Conservation (phyloP, 92 coral and sea anemone species). For the Virgularia gustaviana region DNA sequence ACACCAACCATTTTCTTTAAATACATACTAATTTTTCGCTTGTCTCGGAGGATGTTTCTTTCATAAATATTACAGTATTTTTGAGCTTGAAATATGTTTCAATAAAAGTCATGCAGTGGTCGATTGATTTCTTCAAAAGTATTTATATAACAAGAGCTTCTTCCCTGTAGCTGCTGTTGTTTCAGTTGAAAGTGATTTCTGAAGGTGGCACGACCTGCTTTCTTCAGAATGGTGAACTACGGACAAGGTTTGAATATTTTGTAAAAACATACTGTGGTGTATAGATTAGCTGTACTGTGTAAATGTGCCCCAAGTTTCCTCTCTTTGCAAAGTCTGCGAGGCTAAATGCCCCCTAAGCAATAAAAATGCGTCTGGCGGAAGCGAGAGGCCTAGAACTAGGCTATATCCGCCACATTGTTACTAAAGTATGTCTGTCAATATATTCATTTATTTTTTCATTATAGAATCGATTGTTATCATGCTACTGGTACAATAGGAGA, state of each 20-base stretch:
- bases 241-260: conserved; percentile 46
- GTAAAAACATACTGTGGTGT: neutral
- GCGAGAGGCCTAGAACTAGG: neutral
- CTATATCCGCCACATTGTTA: neutral
- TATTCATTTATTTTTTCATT: neutral
- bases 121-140: neutral
- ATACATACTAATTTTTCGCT: too few species aligned
- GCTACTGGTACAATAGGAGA: conserved; percentile 38
- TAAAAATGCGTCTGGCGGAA: neutral
- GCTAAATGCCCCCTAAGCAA: neutral
- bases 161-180: conserved; percentile 57
- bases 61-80: neutral
- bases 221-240: conserved; percentile 62
- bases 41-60: too few species aligned
- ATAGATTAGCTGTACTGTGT: neutral
- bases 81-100: neutral
- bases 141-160: too few species aligned
- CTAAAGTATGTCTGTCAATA: neutral
- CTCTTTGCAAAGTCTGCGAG: neutral
- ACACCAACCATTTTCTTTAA: too few species aligned
- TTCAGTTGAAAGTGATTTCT: conserved; percentile 75
- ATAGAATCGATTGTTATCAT: conserved; percentile 33
- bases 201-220: conserved; percentile 92
- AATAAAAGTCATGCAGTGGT: neutral
- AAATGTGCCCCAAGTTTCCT: neutral